phyloP scores from a whole-genome alignment of 2,113 vertebrate species.

The Gobio gobio region DNA sequence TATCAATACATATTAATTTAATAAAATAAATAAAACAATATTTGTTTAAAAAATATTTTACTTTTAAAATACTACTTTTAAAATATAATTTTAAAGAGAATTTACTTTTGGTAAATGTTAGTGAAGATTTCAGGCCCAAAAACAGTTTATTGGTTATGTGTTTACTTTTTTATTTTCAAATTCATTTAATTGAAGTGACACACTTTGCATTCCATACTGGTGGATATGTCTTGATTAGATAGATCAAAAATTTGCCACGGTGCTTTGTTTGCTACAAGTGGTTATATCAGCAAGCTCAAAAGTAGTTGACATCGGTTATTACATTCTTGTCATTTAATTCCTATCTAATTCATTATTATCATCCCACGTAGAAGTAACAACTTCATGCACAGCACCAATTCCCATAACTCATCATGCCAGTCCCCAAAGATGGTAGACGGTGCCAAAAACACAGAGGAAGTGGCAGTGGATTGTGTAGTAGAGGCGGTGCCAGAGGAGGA shows the following conservation, averaged over 20 bases:
- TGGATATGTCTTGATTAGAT: too few species aligned
- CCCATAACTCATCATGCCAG: slow-evolving; percentile 86
- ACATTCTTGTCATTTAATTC: background rate
- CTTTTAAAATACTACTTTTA: background rate
- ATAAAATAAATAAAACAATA: background rate
- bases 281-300: background rate
- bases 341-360: background rate
- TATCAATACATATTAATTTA: background rate
- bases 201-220: background rate
- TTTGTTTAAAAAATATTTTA: background rate
- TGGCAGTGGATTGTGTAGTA: slow-evolving; percentile 70
- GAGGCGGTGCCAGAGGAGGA: slow-evolving; percentile 73
- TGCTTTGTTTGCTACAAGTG: too few species aligned
- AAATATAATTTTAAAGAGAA: background rate
- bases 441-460: slow-evolving; percentile 82
- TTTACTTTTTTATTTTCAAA: background rate
- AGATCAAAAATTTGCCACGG: too few species aligned
- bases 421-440: slow-evolving; percentile 90
- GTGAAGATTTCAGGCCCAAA: background rate
- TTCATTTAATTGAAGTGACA: background rate
- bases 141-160: too few species aligned
- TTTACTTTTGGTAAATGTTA: background rate
- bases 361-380: slow-evolving; percentile 79
- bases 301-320: background rate
- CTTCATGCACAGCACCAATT: slow-evolving; percentile 85